Evolutionary conservation across 2,888 invertebrate genomes (phyloP).

Genomic region (Toxonevra muliebris): DNA sequence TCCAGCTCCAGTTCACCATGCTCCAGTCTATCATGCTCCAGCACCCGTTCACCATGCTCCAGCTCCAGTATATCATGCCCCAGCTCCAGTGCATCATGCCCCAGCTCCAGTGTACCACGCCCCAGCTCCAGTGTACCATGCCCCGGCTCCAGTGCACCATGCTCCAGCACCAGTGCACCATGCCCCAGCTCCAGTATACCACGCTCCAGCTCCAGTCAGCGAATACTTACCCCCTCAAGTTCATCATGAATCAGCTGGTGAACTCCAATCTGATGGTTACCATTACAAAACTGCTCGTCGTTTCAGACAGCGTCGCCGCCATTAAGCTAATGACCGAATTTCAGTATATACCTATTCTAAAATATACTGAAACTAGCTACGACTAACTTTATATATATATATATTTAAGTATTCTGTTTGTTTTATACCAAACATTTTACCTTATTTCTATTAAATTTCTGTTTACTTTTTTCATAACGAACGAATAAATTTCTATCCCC

Average conservation of each 20-base stretch:
- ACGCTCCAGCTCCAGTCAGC: not conserved
- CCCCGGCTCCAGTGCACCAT: constrained; percentile 22
- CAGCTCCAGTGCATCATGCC: constrained; percentile 22
- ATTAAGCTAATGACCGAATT: constrained; percentile 2
- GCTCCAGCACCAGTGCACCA: constrained; percentile 3
- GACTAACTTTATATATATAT: too few species aligned
- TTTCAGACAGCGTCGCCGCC: not conserved
- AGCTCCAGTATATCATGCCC: constrained; percentile 10
- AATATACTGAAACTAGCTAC: too few species aligned
- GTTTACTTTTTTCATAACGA: too few species aligned
- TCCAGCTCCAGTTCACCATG: constrained; percentile 2
- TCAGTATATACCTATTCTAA: too few species aligned
- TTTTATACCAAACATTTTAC: too few species aligned
- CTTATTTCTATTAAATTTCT: too few species aligned
- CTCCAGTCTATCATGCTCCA: constrained; percentile 12
- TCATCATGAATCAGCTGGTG: constrained; percentile 6
- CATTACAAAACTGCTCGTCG: constrained; percentile 20
- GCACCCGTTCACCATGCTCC: constrained; percentile 20
- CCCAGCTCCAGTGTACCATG: constrained; percentile 13
- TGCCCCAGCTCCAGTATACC: constrained; percentile 7
- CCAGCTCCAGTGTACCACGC: constrained; percentile 28
- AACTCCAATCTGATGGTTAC: constrained; percentile 20
- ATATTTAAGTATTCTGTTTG: too few species aligned
- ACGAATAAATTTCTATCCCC: too few species aligned
- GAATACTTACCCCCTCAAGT: constrained; percentile 9